Conservation (phyloP, 2,113 vertebrate species). For the Ibidorhyncha struthersii region DNA sequence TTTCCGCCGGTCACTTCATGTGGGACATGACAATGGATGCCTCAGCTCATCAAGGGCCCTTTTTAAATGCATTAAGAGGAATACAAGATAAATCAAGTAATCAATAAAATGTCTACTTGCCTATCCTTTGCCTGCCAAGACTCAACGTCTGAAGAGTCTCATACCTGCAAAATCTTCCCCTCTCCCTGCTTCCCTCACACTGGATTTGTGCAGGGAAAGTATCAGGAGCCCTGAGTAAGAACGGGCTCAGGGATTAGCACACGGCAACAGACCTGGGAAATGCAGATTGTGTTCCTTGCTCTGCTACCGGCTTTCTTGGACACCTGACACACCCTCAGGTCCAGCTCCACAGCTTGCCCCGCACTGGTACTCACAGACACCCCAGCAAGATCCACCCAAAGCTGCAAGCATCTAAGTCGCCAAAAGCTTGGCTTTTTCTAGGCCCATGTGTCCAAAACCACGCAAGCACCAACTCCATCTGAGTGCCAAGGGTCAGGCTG, state of each 20-base stretch:
- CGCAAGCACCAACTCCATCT: neutral
- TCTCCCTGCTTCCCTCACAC: neutral
- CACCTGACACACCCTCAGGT: neutral
- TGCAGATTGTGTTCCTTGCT: neutral
- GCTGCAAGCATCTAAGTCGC: neutral
- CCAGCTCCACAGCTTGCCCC: neutral
- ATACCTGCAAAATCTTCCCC: neutral
- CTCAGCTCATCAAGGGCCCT: neutral
- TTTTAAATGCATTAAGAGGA: constrained; percentile 18
- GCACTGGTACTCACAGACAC: neutral
- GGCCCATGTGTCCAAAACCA: neutral
- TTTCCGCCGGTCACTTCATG: neutral
- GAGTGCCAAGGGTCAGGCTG: neutral
- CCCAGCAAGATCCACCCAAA: neutral
- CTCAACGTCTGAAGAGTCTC: neutral
- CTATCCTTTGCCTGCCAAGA: neutral
- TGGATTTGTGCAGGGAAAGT: neutral
- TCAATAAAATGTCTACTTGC: neutral
- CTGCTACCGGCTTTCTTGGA: neutral
- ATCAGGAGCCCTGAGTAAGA: neutral
- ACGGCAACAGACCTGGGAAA: neutral
- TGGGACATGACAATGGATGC: neutral
- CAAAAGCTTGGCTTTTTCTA: neutral
- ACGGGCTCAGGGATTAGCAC: neutral
- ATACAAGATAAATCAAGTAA: neutral